Evolutionary conservation across 2,888 invertebrate genomes (phyloP).

Genomic region (Megalurothrips usitatus): DNA sequence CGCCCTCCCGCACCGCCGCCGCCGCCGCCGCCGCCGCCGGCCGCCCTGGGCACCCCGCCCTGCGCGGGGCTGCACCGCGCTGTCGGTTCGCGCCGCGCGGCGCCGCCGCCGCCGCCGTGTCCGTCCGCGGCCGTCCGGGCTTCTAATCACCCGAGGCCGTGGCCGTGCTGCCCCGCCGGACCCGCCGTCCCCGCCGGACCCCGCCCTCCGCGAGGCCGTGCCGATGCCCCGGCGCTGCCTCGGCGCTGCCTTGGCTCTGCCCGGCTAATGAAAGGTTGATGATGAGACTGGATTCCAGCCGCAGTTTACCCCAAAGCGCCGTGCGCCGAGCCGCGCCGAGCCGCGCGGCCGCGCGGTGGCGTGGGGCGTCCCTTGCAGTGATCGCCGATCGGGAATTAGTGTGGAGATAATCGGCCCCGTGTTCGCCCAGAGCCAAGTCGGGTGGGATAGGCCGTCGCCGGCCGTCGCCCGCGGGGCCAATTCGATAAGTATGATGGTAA

Average conservation of each 20-base stretch:
- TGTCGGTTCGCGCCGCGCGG: background rate
- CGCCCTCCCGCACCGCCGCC: background rate
- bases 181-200: background rate
- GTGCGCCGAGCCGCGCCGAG: background rate
- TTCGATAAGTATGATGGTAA: slow-evolving; percentile 24
- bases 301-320: slow-evolving; percentile 25
- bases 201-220: background rate
- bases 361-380: slow-evolving; percentile 5
- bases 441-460: background rate
- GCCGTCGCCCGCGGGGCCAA: slow-evolving; percentile 24
- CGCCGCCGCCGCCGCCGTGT: background rate
- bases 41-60: background rate
- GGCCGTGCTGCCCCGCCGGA: too few species aligned
- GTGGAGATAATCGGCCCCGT: slow-evolving; percentile 25
- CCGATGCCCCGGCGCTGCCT: background rate
- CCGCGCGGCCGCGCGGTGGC: background rate
- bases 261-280: slow-evolving; percentile 16
- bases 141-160: background rate
- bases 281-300: slow-evolving; percentile 21
- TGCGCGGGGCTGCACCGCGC: background rate
- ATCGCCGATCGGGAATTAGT: slow-evolving; percentile 24
- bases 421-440: slow-evolving; percentile 23
- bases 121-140: background rate
- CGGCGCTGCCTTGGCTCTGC: background rate
- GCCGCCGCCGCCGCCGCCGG: background rate